Evolutionary conservation across 23 tunicate species (phyloP), one percentile per base, ranked within the genome.

Genomic region (Halocynthia aurantium): DNA sequence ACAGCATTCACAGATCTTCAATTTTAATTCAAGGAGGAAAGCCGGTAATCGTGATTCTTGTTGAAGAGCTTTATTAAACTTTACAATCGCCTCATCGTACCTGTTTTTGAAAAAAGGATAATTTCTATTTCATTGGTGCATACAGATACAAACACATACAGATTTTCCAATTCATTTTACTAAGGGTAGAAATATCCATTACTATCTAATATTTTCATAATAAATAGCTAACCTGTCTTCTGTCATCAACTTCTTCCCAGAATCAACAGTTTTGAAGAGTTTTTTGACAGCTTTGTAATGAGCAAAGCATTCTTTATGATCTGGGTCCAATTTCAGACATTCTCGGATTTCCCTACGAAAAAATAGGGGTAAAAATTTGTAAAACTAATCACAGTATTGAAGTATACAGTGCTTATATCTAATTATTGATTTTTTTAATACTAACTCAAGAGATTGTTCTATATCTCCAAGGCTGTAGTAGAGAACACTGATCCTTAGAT

Each of bases 281-380:
- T 95, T 95, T 70, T 95, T 95, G 2, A 95, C 99, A 53, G 69
- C 75, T 77, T 95, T 95, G 60, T 95, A 95, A 73, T 95, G 99
- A 11, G 83, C 84, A 61, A 77, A 81, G 67, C 99, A 95, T 21
- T 86, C 87, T 66, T 82, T 81, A 80, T 95, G 99, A 63, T 95
- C 99, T 20, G 89, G 99, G 55, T 95, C 99, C 60, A 95, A 82
- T 73, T 91, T 91, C 31, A 95, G 71, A 77, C 99, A 95, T 77
- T 95, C 91, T 6, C 99, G 88, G 52, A 95, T 82, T 70, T 91
- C 97, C 10, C 97, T 91, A 82, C 5, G 76, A 76, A 19, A 53
- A 10, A 53, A 68, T 70, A 49, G 2, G 44, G 44, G 4, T 31
- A 31, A 31, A 58, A 58, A 58, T 13, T 13, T 58, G 2, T 8